phyloP scores from a whole-genome alignment of 2,797 vertebrate genomes.

The Clarias fuscus region DNA sequence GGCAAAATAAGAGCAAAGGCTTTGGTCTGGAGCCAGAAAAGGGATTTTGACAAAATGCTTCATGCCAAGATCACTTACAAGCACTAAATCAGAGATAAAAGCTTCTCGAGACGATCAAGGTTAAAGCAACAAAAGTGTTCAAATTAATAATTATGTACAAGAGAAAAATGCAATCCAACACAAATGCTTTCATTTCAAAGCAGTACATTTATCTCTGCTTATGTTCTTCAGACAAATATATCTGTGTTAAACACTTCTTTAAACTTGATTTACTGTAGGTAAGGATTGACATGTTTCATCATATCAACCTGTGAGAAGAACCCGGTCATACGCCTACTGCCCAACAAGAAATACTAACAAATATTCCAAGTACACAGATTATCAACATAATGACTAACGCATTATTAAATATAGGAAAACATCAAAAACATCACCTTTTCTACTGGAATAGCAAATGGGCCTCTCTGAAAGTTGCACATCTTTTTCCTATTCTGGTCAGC shows the following conservation, averaged over 20 bases:
- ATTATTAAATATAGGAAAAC: neutral
- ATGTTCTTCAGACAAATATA: neutral
- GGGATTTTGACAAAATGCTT: conserved; percentile 5
- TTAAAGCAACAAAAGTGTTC: conserved; percentile 28
- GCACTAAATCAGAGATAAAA: conserved; percentile 31
- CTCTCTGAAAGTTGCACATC: neutral
- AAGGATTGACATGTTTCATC: conserved; percentile 18
- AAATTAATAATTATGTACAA: conserved; percentile 2
- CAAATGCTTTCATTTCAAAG: neutral
- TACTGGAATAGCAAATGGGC: neutral
- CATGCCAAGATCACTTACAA: conserved; percentile 31
- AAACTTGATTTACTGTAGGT: conserved; percentile 5
- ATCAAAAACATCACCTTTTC: neutral
- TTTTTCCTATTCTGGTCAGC: neutral
- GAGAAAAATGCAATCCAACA: conserved; percentile 16
- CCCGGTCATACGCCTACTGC: neutral
- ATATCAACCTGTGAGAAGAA: neutral
- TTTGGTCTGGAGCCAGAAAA: conserved; percentile 12
- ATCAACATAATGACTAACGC: neutral
- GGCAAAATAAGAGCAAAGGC: conserved; percentile 16
- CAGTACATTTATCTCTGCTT: conserved; percentile 22
- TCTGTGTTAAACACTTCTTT: conserved; percentile 19
- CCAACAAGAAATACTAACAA: neutral
- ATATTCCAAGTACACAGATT: neutral
- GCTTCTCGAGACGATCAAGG: conserved; percentile 11